These are phyloP conservation scores for Cottoperca gobio DNA, from an alignment of 2,797 vertebrate species.

Conservation along the genomic window DNA sequence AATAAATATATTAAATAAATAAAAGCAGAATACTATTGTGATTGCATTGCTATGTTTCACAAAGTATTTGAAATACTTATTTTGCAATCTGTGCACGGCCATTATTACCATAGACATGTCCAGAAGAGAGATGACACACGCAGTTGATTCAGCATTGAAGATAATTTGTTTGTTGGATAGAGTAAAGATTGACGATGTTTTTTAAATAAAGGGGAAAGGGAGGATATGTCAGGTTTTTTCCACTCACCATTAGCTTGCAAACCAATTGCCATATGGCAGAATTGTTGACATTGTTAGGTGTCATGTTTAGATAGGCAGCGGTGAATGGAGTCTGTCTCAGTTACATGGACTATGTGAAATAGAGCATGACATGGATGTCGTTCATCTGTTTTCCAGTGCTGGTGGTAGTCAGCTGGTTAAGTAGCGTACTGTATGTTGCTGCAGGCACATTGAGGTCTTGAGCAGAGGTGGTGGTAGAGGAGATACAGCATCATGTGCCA, in stretches of 20 bases:
- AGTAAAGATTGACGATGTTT: neutral
- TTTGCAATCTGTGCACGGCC: neutral
- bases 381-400: constrained; percentile 32
- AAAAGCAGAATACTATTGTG: neutral
- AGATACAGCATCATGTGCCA: neutral
- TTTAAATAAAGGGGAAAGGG: neutral
- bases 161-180: constrained; percentile 6
- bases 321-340: constrained; percentile 59
- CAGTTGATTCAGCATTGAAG: constrained; percentile 2
- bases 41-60: neutral
- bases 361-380: constrained; percentile 58
- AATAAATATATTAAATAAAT: neutral
- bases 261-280: constrained; percentile 43
- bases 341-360: constrained; percentile 61
- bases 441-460: neutral
- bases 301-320: constrained; percentile 57
- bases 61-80: neutral
- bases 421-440: constrained; percentile 10
- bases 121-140: neutral
- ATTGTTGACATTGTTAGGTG: constrained; percentile 65
- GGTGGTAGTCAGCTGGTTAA: constrained; percentile 42
- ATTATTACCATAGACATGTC: neutral
- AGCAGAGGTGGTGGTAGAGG: neutral
- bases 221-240: neutral
- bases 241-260: constrained; percentile 14